phyloP scores from a whole-genome alignment of 1,140 invertebrate species.

The Drosophila nebulosa region DNA sequence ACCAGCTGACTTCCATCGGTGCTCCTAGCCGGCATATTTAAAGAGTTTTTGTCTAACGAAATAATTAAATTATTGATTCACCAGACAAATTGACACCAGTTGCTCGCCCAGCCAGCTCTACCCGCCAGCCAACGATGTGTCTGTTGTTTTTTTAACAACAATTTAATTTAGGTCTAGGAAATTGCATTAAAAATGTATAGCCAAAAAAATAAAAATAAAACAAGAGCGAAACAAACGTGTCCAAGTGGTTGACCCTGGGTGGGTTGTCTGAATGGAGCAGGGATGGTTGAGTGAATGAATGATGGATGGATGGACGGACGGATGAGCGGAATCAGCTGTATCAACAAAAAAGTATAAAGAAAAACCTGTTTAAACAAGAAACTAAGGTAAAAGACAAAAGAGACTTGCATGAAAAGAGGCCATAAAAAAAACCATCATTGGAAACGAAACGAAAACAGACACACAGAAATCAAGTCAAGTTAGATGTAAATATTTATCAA shows the following conservation, averaged over 20 bases:
- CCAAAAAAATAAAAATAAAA: slow-evolving; percentile 8
- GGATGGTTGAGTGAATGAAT: background rate
- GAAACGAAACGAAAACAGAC: background rate
- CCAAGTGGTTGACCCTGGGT: slow-evolving; percentile 48
- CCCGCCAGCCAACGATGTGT: background rate
- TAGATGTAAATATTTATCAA: slow-evolving; percentile 6
- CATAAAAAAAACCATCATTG: slow-evolving; percentile 2
- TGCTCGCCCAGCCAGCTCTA: slow-evolving; percentile 32
- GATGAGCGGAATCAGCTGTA: background rate
- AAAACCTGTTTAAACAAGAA: background rate
- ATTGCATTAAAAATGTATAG: slow-evolving; percentile 29
- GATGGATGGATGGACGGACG: background rate
- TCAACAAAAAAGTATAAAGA: background rate
- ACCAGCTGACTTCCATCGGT: slow-evolving; percentile 54
- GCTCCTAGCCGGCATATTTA: slow-evolving; percentile 19
- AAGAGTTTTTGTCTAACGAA: slow-evolving; percentile 32
- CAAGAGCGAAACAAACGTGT: background rate
- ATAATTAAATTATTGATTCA: slow-evolving; percentile 68
- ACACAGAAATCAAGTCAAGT: background rate
- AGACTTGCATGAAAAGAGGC: background rate
- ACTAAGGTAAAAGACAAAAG: background rate
- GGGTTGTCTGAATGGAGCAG: background rate
- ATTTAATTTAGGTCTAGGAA: slow-evolving; percentile 49
- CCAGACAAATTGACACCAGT: slow-evolving; percentile 68
- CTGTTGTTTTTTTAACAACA: slow-evolving; percentile 26